Percentiles rank a stretch among this genome's conserved stretches.
Conservation (phyloP, 1,140 invertebrate genomes). For the Atta colombica region DNA sequence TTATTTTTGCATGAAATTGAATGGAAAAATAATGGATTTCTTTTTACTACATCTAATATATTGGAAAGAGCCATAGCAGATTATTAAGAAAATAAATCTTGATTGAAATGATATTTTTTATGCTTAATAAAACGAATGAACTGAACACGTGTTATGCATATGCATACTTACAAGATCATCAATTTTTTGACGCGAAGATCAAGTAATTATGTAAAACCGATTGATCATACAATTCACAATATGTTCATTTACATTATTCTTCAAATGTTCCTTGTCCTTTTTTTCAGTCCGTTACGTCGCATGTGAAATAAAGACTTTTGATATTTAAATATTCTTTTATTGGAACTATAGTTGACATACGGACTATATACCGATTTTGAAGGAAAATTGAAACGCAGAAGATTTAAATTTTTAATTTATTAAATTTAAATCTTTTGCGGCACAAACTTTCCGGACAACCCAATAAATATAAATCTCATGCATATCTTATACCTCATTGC, state of each 20-base stretch:
- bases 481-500: no score
- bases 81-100: background rate
- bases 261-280: background rate
- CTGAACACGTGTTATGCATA: background rate
- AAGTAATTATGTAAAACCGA: background rate
- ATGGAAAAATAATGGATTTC: no score
- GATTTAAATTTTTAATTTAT: no score
- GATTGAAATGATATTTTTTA: background rate
- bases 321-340: background rate
- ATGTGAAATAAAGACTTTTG: constrained; percentile 25
- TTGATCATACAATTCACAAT: background rate
- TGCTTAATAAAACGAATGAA: background rate
- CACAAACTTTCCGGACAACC: no score
- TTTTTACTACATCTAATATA: no score
- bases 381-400: no score
- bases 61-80: background rate
- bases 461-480: background rate
- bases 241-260: background rate
- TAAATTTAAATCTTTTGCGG: no score
- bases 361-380: no score
- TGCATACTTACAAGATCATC: background rate
- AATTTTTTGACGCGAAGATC: background rate
- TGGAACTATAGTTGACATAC: background rate
- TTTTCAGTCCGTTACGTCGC: background rate
- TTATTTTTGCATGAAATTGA: no score